Base-by-base conservation (phyloP, 37 sponge, comb jelly and placozoan species). In the Eunapius fragilis region DNA sequence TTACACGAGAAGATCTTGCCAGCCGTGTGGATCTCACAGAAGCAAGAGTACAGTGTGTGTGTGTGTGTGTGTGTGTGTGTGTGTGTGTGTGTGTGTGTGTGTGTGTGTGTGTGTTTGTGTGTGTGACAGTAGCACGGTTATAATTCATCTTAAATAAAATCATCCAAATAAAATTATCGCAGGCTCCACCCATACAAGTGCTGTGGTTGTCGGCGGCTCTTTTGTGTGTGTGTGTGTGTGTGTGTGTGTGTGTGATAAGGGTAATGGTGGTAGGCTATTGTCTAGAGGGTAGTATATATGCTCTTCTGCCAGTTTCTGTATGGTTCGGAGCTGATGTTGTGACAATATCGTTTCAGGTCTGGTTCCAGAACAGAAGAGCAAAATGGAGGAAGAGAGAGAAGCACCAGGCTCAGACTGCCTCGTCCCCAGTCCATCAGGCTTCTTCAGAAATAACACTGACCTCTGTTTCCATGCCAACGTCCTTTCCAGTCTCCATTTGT, bases 311-410 rank as follows among this genome's bases (percentile, higher is more conserved):
- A 17, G 6, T 41, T 58, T 17, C 17, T 17, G 22, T 19, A 58
- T 58, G 22, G 58, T 17, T 58, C 41, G 14, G 22, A 19, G 6
- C 58, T 58, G 58, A 17, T 58, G 6, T 19, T 19, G 22, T 58
- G 6, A 10, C 58, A 1, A 14, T 87, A 0, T 84, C 11, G 26
- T n/a, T 47, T 80, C 76, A 96, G 96, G 96, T 96, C 74, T 96
- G 96, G 96, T 96, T 96, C 76, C 96, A 96, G 82, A 96, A 96
- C 78, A 86, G 96, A 67, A 75, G 96, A 37, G 96, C 96, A 25
- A 96, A 96, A 71, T 96, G 89, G 86, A 84, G 96, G 28, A 93
- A 93, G 71, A 87, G 78, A 72, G 96, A 96, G 77, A 96, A 96
- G 34, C 91, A 89, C 36, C 76, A 81, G 25, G 85, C 89, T 22